Evolutionary conservation across 2,113 vertebrate genomes (phyloP), one percentile per base, ranked within the genome.

Genomic region (Axis porcinus): DNA sequence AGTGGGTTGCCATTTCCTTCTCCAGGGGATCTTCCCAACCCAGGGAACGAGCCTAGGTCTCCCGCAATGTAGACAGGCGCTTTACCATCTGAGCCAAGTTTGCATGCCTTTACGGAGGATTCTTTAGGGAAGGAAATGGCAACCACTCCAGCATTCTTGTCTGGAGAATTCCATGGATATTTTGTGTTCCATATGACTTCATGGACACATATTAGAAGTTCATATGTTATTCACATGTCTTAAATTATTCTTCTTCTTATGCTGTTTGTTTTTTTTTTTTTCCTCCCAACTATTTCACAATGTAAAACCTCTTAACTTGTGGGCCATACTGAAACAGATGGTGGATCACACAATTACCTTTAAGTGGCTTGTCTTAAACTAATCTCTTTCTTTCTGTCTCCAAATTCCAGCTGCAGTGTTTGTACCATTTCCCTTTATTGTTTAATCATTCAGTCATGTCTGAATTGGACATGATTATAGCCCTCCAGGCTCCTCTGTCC

Each of bases 261-360:
- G 36, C 14, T 23, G 45, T 0, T 7, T 11, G 2, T 43, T 33
- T 52, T 2, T 33, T 33, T 62, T 1, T 43, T 33, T 40, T 27
- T 5, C 2, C 64, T 15, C 2, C n/a, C 21, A 45, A 64, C 47
- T 57, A 81, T 45, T 45, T 82, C 16, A 83, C 76, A 82, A 82
- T 3, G 45, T n/a, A n/a, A 60, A 83, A 19, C 36, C 36, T 45
- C 81, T 64, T 54, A 47, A 43, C 27, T 10, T 7, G 2, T 11
- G 54, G 9, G 52, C 55, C 43, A 30, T 36, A 36, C 52, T 21
- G n/a, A 85, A 58, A 11, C 23, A 93, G 33, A 16, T 2, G 15
- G 3, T 30, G 17, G 13, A 45, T 78, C 45, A 14, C 70, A 81
- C 11, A 45, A 28, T 88, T 76, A 58, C 19, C 47, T 52, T 33